phyloP scores from a whole-genome alignment of 2,113 vertebrate genomes.

The Thomomys bottae region DNA sequence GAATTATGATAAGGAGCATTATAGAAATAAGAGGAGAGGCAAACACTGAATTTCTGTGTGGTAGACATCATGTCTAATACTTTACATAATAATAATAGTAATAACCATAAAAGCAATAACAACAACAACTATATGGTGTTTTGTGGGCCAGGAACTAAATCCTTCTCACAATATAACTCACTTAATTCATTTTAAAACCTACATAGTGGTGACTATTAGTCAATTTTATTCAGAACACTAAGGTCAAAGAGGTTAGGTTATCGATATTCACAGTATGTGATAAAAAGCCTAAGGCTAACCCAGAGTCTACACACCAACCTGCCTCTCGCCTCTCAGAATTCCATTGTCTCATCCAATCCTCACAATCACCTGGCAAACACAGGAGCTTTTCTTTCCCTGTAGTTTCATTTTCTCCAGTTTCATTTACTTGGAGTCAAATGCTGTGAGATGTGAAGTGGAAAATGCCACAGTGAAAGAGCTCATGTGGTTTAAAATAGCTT shows the following conservation, averaged over 20 bases:
- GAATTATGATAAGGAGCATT: neutral
- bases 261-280: neutral
- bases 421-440: neutral
- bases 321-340: accelerated
- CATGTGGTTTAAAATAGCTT: neutral
- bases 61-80: too few species aligned
- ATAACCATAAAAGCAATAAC: too few species aligned
- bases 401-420: neutral
- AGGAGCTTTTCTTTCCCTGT: neutral
- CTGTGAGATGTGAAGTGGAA: neutral
- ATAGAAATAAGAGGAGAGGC: neutral
- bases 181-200: neutral
- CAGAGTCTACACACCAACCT: too few species aligned
- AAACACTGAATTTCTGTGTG: neutral
- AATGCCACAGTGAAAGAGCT: neutral
- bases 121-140: neutral
- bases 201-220: neutral
- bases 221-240: neutral
- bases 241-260: neutral
- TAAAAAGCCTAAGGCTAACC: neutral
- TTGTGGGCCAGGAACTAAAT: neutral
- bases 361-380: neutral
- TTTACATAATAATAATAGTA: neutral
- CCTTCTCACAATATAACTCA: neutral
- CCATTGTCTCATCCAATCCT: neutral